These are phyloP conservation scores for Urocynchramus pylzowi DNA, from an alignment of 2,113 vertebrate species.

Conservation along the genomic window DNA sequence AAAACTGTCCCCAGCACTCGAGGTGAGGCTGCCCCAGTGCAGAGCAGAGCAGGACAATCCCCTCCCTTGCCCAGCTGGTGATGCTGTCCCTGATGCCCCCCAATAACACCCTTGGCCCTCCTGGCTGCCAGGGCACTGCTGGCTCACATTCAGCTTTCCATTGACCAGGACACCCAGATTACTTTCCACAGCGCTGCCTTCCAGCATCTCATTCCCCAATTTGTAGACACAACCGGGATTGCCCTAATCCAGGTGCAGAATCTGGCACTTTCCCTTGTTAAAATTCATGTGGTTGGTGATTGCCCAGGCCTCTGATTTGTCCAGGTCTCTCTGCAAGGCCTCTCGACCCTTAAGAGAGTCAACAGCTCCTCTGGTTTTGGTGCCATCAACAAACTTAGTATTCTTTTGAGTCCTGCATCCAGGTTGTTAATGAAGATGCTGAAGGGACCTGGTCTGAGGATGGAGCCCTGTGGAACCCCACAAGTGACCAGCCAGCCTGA, in stretches of 20 bases:
- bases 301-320: not conserved
- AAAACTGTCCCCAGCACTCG: rapidly evolving
- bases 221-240: not conserved
- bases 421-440: rapidly evolving
- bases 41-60: not conserved
- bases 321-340: rapidly evolving
- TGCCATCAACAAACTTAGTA: not conserved
- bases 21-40: not conserved
- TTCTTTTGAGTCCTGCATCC: not conserved
- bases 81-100: not conserved
- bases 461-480: not conserved
- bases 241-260: not conserved
- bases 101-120: rapidly evolving
- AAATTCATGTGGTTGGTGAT: not conserved
- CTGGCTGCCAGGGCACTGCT: not conserved
- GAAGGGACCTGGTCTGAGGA: not conserved
- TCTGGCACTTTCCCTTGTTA: not conserved
- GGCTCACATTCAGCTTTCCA: rapidly evolving
- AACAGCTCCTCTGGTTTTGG: not conserved
- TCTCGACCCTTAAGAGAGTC: not conserved
- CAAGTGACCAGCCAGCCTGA: not conserved
- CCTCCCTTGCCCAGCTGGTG: rapidly evolving
- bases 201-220: not conserved
- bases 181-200: rapidly evolving
- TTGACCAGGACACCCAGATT: rapidly evolving